Percentiles rank a stretch among this genome's conserved stretches.
Evolutionary conservation across 2,888 invertebrate genomes (phyloP).

Genomic region (Altica lythri): DNA sequence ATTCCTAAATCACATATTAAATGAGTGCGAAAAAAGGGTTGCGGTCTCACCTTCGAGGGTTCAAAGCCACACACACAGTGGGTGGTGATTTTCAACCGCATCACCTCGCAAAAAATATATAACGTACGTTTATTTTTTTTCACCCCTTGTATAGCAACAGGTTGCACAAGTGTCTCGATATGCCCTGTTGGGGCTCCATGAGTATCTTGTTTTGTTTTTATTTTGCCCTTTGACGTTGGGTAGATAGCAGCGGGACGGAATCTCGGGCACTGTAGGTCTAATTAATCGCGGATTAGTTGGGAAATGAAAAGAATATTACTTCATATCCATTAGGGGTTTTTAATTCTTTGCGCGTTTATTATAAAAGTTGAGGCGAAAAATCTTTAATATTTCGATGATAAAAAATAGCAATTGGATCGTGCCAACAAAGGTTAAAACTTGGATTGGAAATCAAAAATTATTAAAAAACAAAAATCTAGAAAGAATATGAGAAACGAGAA

Average conservation of each 20-base stretch:
- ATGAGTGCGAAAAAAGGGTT: constrained; percentile 35
- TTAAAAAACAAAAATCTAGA: no score
- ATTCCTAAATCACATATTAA: constrained; percentile 35
- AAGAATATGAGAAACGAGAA: no score
- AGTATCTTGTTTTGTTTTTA: constrained; percentile 35
- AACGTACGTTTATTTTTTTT: constrained; percentile 43
- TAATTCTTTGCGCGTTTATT: no score
- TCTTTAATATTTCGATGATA: no score
- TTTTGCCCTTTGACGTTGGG: constrained; percentile 30
- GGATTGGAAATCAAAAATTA: no score
- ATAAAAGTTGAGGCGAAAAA: no score
- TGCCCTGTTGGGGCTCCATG: constrained; percentile 27
- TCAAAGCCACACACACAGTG: constrained; percentile 36
- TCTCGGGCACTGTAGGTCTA: no score
- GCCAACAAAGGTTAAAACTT: no score
- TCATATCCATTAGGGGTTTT: no score
- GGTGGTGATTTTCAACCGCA: constrained; percentile 45
- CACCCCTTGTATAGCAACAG: constrained; percentile 42
- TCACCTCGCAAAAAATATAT: constrained; percentile 43
- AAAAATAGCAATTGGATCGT: no score
- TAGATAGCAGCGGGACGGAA: not conserved
- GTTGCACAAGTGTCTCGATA: constrained; percentile 34
- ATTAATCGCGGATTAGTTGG: no score
- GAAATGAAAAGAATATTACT: no score
- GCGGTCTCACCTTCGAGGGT: constrained; percentile 34